phyloP scores from a whole-genome alignment of 2,888 invertebrate species.

The Eristalis arbustorum region DNA sequence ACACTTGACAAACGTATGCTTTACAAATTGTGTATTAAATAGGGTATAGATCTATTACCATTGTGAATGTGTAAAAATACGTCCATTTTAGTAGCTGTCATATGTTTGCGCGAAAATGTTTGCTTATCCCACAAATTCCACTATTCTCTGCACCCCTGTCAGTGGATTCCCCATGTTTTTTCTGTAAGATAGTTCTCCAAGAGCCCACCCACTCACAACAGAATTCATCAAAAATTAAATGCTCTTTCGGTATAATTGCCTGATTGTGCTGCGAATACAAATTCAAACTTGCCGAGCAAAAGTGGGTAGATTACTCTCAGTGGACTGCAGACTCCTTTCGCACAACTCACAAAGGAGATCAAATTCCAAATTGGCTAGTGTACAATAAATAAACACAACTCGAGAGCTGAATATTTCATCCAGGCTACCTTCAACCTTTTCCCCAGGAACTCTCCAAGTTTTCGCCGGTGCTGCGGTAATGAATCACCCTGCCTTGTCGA shows the following conservation, averaged over 20 bases:
- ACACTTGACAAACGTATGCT: no score
- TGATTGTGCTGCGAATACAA: neutral
- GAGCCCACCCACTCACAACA: neutral
- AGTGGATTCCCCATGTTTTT: neutral
- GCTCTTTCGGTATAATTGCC: neutral
- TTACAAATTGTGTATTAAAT: no score
- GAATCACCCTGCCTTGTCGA: neutral
- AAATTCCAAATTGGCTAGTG: neutral
- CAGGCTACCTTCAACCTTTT: neutral
- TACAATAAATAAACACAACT: neutral
- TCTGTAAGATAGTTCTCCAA: neutral
- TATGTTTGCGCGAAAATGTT: no score
- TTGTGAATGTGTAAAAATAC: no score
- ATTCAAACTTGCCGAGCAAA: neutral
- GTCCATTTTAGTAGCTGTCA: no score
- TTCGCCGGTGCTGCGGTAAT: neutral
- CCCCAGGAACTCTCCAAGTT: neutral
- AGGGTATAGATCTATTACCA: no score
- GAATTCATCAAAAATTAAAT: neutral
- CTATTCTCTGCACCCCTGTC: neutral
- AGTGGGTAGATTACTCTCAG: neutral
- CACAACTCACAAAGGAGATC: neutral
- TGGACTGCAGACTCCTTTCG: no score
- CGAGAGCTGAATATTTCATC: neutral
- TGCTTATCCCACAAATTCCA: no score